These are phyloP conservation scores for Triops longicaudatus DNA, from an alignment of 1,140 invertebrate genomes.

Conservation along the genomic window DNA sequence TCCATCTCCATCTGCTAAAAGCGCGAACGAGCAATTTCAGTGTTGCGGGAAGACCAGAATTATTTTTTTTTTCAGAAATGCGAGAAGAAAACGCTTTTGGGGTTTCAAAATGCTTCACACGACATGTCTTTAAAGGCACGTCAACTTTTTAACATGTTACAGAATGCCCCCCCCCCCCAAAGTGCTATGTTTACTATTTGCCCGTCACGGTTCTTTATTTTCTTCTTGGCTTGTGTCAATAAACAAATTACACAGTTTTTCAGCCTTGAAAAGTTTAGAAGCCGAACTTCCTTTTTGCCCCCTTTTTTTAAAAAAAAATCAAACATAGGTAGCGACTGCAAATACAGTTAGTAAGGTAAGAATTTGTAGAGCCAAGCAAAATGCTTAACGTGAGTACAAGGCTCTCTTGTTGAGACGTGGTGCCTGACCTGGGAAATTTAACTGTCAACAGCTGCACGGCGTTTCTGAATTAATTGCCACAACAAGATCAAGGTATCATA, in stretches of 20 bases:
- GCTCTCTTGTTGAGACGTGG: neutral
- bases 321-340: neutral
- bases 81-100: neutral
- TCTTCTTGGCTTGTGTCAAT: neutral
- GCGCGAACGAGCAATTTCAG: neutral
- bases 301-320: too few relatives aligned
- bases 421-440: neutral
- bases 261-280: neutral
- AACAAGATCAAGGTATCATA: neutral
- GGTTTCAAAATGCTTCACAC: neutral
- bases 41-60: neutral
- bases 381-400: neutral
- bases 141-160: constrained; percentile 8
- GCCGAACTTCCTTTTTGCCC: neutral
- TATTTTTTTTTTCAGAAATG: neutral
- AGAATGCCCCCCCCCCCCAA: neutral
- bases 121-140: constrained; percentile 1
- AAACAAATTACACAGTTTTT: constrained; percentile 3
- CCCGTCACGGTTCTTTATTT: constrained; percentile 11
- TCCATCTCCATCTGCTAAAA: neutral
- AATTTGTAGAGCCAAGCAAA: neutral
- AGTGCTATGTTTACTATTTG: constrained; percentile 8
- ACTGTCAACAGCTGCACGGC: constrained; percentile 5
- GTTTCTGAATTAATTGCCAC: neutral
- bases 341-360: neutral